Evolutionary conservation across 2,888 invertebrate genomes (phyloP).

Genomic region (Cerceris ruficornis): DNA sequence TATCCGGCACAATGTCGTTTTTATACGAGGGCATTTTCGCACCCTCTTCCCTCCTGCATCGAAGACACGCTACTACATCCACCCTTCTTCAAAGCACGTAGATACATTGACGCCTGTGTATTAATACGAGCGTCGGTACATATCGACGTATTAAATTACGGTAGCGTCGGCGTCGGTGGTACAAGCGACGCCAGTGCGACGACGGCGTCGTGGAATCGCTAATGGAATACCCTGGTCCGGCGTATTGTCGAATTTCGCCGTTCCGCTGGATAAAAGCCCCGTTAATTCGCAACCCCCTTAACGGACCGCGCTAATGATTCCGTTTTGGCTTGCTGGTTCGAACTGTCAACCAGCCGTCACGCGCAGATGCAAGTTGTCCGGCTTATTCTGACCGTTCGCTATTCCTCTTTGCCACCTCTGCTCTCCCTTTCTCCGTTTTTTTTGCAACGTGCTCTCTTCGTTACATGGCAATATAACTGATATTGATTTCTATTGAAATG

Average conservation of each 20-base stretch:
- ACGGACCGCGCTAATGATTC: constrained; percentile 71
- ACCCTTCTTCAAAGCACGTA: neutral
- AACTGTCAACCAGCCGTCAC: constrained; percentile 66
- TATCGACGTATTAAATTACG: constrained; percentile 68
- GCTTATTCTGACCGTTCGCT: constrained; percentile 52
- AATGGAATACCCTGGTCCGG: constrained; percentile 77
- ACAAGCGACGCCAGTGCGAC: constrained; percentile 52
- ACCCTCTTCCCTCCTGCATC: constrained; percentile 10
- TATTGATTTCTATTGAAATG: neutral
- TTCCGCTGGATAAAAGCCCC: constrained; percentile 69
- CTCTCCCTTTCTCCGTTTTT: constrained; percentile 7
- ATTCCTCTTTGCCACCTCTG: constrained; percentile 7
- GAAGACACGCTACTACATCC: constrained; percentile 30
- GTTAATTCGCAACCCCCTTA: constrained; percentile 74
- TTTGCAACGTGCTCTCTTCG: neutral
- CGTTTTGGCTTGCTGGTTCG: constrained; percentile 67
- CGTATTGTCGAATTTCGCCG: constrained; percentile 72
- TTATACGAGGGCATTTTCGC: constrained; percentile 48
- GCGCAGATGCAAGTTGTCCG: constrained; percentile 64
- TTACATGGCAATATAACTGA: neutral
- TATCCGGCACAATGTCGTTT: constrained; percentile 42
- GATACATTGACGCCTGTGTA: constrained; percentile 1
- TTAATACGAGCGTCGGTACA: constrained; percentile 13
- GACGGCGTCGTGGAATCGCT: constrained; percentile 71
- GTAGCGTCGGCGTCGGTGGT: constrained; percentile 48